Conservation (phyloP, 2,888 invertebrate genomes). For the Chrysolina haemoptera region DNA sequence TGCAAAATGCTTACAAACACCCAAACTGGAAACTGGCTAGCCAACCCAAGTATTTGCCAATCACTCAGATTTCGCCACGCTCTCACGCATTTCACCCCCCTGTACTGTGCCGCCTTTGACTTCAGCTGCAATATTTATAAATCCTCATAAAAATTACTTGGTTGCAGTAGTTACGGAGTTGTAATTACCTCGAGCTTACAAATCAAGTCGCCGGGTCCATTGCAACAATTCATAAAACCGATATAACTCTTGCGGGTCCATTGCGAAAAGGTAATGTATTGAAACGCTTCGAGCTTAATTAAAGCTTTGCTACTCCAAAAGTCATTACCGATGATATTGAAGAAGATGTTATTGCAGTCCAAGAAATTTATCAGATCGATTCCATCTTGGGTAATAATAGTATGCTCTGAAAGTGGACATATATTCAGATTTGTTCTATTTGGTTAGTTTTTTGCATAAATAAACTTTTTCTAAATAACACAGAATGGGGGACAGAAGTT, state of each 20-base stretch:
- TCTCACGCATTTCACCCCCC: background rate
- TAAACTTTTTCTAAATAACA: too few species aligned
- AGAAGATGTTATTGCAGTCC: slow-evolving; percentile 36
- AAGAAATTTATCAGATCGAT: background rate
- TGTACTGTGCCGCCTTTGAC: slow-evolving; percentile 17
- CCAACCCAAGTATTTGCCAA: background rate
- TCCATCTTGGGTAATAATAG: background rate
- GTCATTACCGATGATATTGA: slow-evolving; percentile 36
- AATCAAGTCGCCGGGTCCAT: slow-evolving; percentile 34
- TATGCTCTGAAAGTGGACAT: background rate
- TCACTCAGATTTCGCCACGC: slow-evolving; percentile 11
- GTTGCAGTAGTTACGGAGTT: slow-evolving; percentile 27
- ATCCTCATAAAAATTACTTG: slow-evolving; percentile 25
- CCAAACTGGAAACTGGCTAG: background rate
- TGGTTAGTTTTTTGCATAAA: too few species aligned
- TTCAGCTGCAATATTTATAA: slow-evolving; percentile 23
- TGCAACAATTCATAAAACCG: slow-evolving; percentile 37
- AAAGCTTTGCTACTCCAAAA: slow-evolving; percentile 34
- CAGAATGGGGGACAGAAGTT: too few species aligned
- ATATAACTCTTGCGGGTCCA: slow-evolving; percentile 31
- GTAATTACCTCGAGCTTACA: slow-evolving; percentile 41
- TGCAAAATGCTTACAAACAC: background rate
- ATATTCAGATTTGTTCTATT: background rate
- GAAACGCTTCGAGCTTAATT: slow-evolving; percentile 34
- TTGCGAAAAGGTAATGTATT: slow-evolving; percentile 33